Base-by-base conservation (phyloP, 2,888 invertebrate species). In the Pheosia gnoma region DNA sequence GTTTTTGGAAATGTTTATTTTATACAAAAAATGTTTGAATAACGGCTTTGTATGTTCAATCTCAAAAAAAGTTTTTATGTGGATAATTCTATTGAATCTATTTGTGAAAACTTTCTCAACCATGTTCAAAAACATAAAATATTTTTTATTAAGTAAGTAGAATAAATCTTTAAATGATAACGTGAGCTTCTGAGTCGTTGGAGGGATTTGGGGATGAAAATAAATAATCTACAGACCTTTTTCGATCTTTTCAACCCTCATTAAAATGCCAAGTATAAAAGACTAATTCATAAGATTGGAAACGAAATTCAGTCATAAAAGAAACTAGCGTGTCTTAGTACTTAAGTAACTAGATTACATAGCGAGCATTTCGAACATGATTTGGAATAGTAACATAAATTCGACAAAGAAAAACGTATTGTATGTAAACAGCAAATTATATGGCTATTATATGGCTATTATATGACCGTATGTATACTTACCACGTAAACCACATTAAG, bases 211-310 rank as follows among this genome's bases (percentile, higher is more conserved):
- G 74, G 84, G 83, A 82, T 85, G 81, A 86, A 82, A 83, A 87
- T 88, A 88, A 87, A 87, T 88, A 86, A 89, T 86, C 82, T 79
- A 71, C 70, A 72, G 79, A 77, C 74, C 77, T 82, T 78, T 77
- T 77, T 77, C 83, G 84, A 75, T 82, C 86, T 45, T 45, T 75
- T 77, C 83, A 84, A 75, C 82, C 86, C 85, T 87, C 86, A 87
- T 88, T 88, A 86, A 87, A 86, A 87, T 85, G 80, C 79, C 80
- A 79, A 80, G 82, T 83, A 75, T 78, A 74, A 41, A 74, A 81
- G 78, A 75, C 78, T 78, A 77, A 81, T 83, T 83, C 82, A 83
- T 83, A 85, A 88, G 87, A 85, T 67, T 70, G 66, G 68, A 72
- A 75, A 70, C 74, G 78, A 75, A 70, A 67, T 67, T 68, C 59